phyloP scores from a whole-genome alignment of 2,888 invertebrate species.

The Ceramica pisi region DNA sequence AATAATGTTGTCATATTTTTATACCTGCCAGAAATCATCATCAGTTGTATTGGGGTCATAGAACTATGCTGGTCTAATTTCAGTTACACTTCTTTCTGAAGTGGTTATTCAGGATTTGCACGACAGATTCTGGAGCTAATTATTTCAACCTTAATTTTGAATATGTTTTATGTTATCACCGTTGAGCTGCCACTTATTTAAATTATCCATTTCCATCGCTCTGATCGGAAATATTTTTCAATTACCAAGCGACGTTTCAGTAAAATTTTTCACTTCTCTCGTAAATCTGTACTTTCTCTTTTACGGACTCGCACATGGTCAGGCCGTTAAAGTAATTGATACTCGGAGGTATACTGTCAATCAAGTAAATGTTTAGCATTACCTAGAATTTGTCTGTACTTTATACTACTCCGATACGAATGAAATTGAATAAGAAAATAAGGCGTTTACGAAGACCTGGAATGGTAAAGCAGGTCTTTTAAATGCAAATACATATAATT shows the following conservation, averaged over 20 bases:
- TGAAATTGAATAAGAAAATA: slow-evolving; percentile 51
- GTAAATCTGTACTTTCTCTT: slow-evolving; percentile 70
- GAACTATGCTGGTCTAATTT: background rate
- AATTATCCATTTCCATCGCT: slow-evolving; percentile 32
- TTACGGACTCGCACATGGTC: slow-evolving; percentile 61
- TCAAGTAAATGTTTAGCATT: slow-evolving; percentile 69
- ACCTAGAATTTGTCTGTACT: slow-evolving; percentile 58
- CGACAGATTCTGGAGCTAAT: background rate
- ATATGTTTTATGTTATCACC: slow-evolving; percentile 17
- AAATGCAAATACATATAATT: slow-evolving; percentile 22
- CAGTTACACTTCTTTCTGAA: background rate
- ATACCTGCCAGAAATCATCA: slow-evolving; percentile 16
- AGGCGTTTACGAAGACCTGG: slow-evolving; percentile 19
- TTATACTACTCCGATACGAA: slow-evolving; percentile 39
- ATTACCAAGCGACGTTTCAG: slow-evolving; percentile 54
- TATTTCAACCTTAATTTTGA: slow-evolving; percentile 2
- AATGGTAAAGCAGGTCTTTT: slow-evolving; percentile 22
- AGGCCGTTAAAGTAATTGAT: slow-evolving; percentile 72
- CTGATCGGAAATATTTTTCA: slow-evolving; percentile 57
- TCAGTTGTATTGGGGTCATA: background rate
- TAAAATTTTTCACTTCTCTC: slow-evolving; percentile 66
- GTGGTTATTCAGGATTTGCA: background rate
- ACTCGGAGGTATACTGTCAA: slow-evolving; percentile 70
- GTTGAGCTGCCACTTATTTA: slow-evolving; percentile 17
- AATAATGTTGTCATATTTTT: slow-evolving; percentile 32